Evolutionary conservation across 2,113 vertebrate species (phyloP).

Genomic region (Perca fluviatilis): DNA sequence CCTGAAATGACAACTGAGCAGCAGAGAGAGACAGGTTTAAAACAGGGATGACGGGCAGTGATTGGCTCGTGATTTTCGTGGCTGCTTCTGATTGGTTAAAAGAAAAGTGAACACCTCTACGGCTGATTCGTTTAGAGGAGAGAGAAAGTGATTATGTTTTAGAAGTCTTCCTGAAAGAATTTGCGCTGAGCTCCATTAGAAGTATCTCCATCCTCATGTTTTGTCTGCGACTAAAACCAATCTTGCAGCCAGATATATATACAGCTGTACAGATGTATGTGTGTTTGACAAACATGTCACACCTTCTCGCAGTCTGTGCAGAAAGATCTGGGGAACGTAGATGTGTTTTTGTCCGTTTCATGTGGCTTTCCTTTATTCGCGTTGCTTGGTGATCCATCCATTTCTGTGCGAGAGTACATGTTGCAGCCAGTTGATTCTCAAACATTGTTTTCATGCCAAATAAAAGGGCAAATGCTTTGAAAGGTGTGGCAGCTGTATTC

Average conservation of each 20-base stretch:
- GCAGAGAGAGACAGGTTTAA: too few relatives aligned
- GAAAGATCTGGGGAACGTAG: background rate
- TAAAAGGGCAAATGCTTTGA: conserved; percentile 59
- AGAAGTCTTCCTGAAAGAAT: too few relatives aligned
- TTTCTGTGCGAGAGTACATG: conserved; percentile 6
- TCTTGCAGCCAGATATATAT: background rate
- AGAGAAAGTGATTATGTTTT: too few relatives aligned
- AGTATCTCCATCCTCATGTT: background rate
- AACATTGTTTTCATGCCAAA: conserved; percentile 46
- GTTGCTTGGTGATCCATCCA: conserved; percentile 19
- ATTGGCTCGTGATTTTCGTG: too few relatives aligned
- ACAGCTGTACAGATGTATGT: background rate
- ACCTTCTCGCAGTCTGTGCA: conserved; percentile 4
- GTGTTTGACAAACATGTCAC: background rate
- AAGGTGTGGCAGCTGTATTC: conserved; percentile 28
- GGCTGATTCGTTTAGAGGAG: too few relatives aligned
- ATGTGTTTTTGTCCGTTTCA: conserved; percentile 27
- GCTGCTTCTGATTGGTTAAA: too few relatives aligned
- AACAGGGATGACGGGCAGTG: too few relatives aligned
- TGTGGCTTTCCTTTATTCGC: conserved; percentile 16
- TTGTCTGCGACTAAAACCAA: background rate
- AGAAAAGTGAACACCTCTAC: too few relatives aligned
- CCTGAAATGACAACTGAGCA: too few relatives aligned
- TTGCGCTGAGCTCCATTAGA: background rate
- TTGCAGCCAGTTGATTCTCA: conserved; percentile 42